Conservation (phyloP, 2,797 vertebrate genomes). For the Synaphobranchus kaupii region DNA sequence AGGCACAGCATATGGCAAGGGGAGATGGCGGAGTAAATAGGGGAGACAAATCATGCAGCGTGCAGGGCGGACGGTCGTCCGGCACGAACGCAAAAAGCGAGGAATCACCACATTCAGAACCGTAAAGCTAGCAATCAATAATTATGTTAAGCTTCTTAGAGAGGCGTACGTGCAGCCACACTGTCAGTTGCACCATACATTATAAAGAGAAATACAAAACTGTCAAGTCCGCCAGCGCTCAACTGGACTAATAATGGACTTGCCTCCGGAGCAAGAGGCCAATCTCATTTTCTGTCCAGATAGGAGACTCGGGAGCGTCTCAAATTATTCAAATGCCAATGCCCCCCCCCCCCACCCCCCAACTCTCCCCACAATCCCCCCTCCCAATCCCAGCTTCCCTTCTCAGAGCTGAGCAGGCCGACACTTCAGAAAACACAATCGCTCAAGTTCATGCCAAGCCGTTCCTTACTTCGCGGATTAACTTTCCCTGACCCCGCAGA, state of each 20-base stretch:
- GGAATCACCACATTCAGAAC: constrained; percentile 13
- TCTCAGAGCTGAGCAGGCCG: background rate
- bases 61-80: constrained; percentile 67
- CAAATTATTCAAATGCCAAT: constrained; percentile 58
- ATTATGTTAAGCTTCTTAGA: constrained; percentile 12
- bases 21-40: constrained; percentile 42
- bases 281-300: constrained; percentile 50
- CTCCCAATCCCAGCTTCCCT: background rate
- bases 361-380: constrained; percentile 16
- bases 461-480: constrained; percentile 49
- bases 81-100: constrained; percentile 55
- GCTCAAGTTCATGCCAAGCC: background rate
- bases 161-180: background rate
- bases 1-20: constrained; percentile 67
- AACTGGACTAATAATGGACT: constrained; percentile 50
- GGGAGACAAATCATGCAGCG: constrained; percentile 67
- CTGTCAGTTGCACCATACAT: constrained; percentile 24
- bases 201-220: constrained; percentile 62
- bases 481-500: constrained; percentile 41
- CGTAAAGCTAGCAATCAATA: constrained; percentile 22
- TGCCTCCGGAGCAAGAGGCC: constrained; percentile 38
- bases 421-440: constrained; percentile 8
- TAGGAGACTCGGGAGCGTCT: constrained; percentile 43
- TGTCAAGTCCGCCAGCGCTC: constrained; percentile 42
- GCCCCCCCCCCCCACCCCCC: constrained; percentile 32